Evolutionary conservation across 2,113 vertebrate genomes (phyloP).

Genomic region (Polyodon spathula): DNA sequence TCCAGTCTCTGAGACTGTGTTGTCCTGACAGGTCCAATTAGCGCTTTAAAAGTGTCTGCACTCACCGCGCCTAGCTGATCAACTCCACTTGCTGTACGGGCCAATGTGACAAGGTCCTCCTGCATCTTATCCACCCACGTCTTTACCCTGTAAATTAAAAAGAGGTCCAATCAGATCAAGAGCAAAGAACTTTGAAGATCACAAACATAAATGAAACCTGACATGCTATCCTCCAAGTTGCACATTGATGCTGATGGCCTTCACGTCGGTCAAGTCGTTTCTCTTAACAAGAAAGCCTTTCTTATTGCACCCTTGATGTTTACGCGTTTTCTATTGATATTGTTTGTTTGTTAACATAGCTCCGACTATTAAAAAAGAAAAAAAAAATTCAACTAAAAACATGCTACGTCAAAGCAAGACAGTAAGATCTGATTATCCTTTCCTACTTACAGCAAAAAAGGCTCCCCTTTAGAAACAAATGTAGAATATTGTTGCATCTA

Average conservation of each 20-base stretch:
- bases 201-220: conserved; percentile 1
- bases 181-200: conserved; percentile 2
- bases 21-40: background rate
- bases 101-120: conserved; percentile 80
- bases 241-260: conserved; percentile 10
- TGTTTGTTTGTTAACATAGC: background rate
- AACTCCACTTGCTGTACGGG: conserved; percentile 77
- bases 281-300: conserved; percentile 35
- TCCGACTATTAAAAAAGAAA: too few species aligned
- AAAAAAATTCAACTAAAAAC: too few species aligned
- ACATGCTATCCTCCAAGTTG: background rate
- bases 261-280: conserved; percentile 2
- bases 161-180: conserved; percentile 21
- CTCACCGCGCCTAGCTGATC: conserved; percentile 72
- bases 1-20: background rate
- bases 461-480: too few species aligned
- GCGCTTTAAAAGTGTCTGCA: conserved; percentile 16
- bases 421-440: too few species aligned
- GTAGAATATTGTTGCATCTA: too few species aligned
- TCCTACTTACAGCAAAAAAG: too few species aligned
- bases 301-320: conserved; percentile 20
- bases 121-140: conserved; percentile 97
- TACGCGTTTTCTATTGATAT: conserved; percentile 8
- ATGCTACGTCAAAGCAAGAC: too few species aligned
- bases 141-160: conserved; percentile 70